phyloP scores from a whole-genome alignment of 2,113 vertebrate species.

The Paracanthobrama guichenoti region DNA sequence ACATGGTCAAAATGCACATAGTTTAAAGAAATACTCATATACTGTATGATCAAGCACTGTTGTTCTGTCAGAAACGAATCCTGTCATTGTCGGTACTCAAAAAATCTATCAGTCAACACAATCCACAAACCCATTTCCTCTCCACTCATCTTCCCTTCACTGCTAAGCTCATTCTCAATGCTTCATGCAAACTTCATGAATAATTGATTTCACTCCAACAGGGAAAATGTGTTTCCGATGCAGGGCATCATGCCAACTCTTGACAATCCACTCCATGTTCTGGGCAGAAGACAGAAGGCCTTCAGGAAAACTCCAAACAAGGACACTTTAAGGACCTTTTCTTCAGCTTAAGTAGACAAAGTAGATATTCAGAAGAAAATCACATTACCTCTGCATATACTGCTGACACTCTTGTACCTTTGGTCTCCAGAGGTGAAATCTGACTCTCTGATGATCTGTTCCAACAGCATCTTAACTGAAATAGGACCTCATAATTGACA shows the following conservation, averaged over 20 bases:
- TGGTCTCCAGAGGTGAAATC: neutral
- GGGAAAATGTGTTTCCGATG: conserved; percentile 55
- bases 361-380: conserved; percentile 7
- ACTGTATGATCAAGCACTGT: neutral
- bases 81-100: neutral
- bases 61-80: neutral
- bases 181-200: conserved; percentile 66
- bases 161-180: conserved; percentile 49
- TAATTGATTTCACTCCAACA: conserved; percentile 65
- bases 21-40: neutral
- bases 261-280: conserved; percentile 44
- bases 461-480: neutral
- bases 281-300: neutral
- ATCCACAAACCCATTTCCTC: conserved; percentile 20
- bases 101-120: conserved; percentile 2
- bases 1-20: neutral
- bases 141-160: conserved; percentile 12
- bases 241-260: conserved; percentile 36
- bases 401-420: conserved; percentile 1
- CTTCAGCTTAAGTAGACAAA: conserved; percentile 31
- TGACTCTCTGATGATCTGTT: neutral
- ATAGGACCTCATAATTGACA: neutral
- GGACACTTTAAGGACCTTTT: conserved; percentile 48
- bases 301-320: conserved; percentile 46
- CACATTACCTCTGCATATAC: conserved; percentile 24